Evolutionary conservation across 2,113 vertebrate species (phyloP), one percentile per base, ranked within the genome.

Genomic region (Microtus ochrogaster): DNA sequence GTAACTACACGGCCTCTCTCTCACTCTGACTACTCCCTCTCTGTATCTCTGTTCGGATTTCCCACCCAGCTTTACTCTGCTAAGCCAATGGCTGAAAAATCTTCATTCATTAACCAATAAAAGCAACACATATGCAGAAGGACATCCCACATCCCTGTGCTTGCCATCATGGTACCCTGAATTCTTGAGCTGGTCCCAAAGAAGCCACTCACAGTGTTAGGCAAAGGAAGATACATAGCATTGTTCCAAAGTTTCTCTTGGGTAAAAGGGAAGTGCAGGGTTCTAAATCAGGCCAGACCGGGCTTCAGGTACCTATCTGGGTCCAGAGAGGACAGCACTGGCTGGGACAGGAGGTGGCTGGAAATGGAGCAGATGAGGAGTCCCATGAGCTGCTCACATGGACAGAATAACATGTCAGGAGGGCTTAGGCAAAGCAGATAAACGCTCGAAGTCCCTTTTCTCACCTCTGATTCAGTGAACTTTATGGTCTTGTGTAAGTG

Each of bases 401-500:
- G 68, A 26, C 41, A 84, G 68, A 66, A 41, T 82, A 83, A 92
- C 85, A 81, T 63, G 24, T 52, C 76, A 41, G 65, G 49, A 26
- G 77, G 92, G 72, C 58, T 76, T 77, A 92, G 73, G 55, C 41
- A 66, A 95, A 70, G 66, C 49, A 91, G 86, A 91, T 30, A 87
- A 86, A 87, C 82, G 33, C 55, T 86, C 68, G 52, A 72, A 92
- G 94, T 92, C 73, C 84, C 84, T 55, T 91, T 66, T 89, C 94
- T 96, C 92, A 74, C 11, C 17, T 84, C 41, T 76, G 92, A 92
- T 81, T 95, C 96, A 95, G 89, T 70, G 65, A 94, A 76, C 41
- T 93, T 96, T 96, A 96, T 92, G 91, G 26, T 86, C 95, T 96
- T 93, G 52, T n/a, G 6, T 91, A 95, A 97, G 95, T 36, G n/a